These are phyloP conservation scores for Zaprionus kolodkinae DNA, from an alignment of 1,140 invertebrate species.

Conservation along the genomic window DNA sequence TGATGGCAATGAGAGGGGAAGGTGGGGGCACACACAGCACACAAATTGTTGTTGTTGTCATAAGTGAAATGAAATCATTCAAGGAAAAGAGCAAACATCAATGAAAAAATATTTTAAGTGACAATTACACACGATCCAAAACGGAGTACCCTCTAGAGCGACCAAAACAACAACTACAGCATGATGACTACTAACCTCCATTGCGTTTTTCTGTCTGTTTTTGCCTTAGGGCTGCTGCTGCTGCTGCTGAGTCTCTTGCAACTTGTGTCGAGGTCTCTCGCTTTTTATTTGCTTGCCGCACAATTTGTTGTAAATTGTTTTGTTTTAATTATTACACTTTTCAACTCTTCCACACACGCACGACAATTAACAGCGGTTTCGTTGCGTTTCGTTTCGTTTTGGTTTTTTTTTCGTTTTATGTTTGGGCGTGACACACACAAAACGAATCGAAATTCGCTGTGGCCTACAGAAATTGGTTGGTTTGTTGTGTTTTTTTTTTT, in stretches of 20 bases:
- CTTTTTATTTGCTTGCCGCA: slow-evolving; percentile 41
- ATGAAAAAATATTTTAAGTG: slow-evolving; percentile 62
- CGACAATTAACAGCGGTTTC: slow-evolving; percentile 39
- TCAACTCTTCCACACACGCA: slow-evolving; percentile 62
- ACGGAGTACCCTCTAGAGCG: background rate
- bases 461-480: slow-evolving; percentile 47
- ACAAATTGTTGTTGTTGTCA: slow-evolving; percentile 47
- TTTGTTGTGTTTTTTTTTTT: slow-evolving; percentile 20
- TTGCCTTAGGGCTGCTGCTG: slow-evolving; percentile 7
- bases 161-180: slow-evolving; percentile 21
- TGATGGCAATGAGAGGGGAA: slow-evolving; percentile 26
- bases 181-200: slow-evolving; percentile 68
- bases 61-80: slow-evolving; percentile 78
- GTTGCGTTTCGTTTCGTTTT: background rate
- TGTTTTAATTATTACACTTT: slow-evolving; percentile 50
- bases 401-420: slow-evolving; percentile 39
- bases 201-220: slow-evolving; percentile 30
- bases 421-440: slow-evolving; percentile 74
- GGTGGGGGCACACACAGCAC: slow-evolving; percentile 17
- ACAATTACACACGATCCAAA: slow-evolving; percentile 18
- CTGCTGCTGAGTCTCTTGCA: slow-evolving; percentile 29
- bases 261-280: slow-evolving; percentile 33
- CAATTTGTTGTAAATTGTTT: slow-evolving; percentile 40
- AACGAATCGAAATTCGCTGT: slow-evolving; percentile 42
- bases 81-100: slow-evolving; percentile 67